phyloP scores from a whole-genome alignment of 37 sponge, comb jelly and placozoan genomes.

The Crambe crambe region DNA sequence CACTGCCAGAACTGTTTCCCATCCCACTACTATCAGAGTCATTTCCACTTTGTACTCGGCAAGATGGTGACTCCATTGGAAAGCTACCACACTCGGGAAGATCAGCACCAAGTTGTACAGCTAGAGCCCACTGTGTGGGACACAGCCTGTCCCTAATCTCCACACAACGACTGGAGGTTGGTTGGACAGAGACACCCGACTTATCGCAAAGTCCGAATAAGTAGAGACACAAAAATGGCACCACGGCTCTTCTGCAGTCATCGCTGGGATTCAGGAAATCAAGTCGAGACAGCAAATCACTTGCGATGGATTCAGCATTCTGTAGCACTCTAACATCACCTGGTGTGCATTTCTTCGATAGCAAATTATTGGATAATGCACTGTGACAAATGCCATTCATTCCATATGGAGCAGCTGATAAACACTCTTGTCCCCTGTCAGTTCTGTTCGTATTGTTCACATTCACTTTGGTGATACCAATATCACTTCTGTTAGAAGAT shows the following conservation, averaged over 20 bases:
- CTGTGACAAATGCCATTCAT: background rate
- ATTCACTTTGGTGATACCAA: too few relatives aligned
- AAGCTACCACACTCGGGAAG: conserved; percentile 6
- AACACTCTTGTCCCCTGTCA: too few relatives aligned
- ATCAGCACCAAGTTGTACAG: background rate
- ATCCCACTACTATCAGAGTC: background rate
- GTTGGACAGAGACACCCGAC: background rate
- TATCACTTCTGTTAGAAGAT: too few relatives aligned
- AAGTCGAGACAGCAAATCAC: background rate
- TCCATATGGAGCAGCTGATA: too few relatives aligned
- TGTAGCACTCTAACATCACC: background rate
- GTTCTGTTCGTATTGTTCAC: too few relatives aligned
- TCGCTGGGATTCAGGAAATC: background rate
- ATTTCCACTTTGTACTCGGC: background rate
- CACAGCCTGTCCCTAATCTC: conserved; percentile 1
- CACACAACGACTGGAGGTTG: conserved; percentile 2
- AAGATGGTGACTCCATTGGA: background rate
- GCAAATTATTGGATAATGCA: background rate
- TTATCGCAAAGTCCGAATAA: conserved; percentile 12
- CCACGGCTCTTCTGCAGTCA: conserved; percentile 1
- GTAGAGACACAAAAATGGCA: conserved; percentile 27
- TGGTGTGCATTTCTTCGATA: background rate
- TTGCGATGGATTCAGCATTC: background rate
- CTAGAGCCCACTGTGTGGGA: background rate
- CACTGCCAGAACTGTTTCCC: background rate